A percentile compares a stretch with the other conserved stretches of the same genome.
Conservation (phyloP, 2,888 invertebrate genomes). For the Liodrosophila aerea region DNA sequence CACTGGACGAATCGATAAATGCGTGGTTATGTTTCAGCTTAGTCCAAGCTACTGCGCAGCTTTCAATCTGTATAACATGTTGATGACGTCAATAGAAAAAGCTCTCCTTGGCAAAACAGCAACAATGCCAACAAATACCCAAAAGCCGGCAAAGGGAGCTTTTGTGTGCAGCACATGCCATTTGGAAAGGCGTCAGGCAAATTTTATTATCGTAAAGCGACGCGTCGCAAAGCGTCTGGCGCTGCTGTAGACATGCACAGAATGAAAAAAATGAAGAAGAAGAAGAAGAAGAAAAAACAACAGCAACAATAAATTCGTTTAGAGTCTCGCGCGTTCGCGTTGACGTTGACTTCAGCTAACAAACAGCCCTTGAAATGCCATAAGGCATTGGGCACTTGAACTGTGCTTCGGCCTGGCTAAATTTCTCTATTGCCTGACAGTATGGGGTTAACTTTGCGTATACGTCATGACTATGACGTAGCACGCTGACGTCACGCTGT, state of each 20-base stretch:
- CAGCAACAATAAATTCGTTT: background rate
- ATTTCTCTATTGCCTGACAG: background rate
- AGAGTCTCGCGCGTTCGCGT: constrained; percentile 6
- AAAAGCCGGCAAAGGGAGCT: constrained; percentile 75
- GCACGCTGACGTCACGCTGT: constrained; percentile 67
- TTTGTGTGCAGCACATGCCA: constrained; percentile 31
- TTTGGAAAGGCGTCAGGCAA: constrained; percentile 57
- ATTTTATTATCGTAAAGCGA: constrained; percentile 66
- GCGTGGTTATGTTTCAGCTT: constrained; percentile 62
- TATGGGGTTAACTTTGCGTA: constrained; percentile 10
- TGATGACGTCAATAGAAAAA: constrained; percentile 80
- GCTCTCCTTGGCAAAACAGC: constrained; percentile 63
- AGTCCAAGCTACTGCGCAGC: constrained; percentile 63
- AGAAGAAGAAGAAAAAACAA: constrained; percentile 3
- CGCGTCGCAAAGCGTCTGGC: constrained; percentile 33
- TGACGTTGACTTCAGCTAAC: constrained; percentile 21
- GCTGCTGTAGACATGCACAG: constrained; percentile 53
- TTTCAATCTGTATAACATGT: constrained; percentile 63
- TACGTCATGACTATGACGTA: constrained; percentile 70
- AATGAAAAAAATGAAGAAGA: constrained; percentile 15
- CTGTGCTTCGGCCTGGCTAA: constrained; percentile 6
- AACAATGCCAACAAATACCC: constrained; percentile 38
- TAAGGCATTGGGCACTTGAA: constrained; percentile 57
- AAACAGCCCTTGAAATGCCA: constrained; percentile 68
- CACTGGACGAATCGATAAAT: constrained; percentile 62